A percentile compares a stretch with the other conserved stretches of the same genome.
These are phyloP conservation scores for Myotis findleyi DNA, from an alignment of 2,797 vertebrate species.

Conservation along the genomic window DNA sequence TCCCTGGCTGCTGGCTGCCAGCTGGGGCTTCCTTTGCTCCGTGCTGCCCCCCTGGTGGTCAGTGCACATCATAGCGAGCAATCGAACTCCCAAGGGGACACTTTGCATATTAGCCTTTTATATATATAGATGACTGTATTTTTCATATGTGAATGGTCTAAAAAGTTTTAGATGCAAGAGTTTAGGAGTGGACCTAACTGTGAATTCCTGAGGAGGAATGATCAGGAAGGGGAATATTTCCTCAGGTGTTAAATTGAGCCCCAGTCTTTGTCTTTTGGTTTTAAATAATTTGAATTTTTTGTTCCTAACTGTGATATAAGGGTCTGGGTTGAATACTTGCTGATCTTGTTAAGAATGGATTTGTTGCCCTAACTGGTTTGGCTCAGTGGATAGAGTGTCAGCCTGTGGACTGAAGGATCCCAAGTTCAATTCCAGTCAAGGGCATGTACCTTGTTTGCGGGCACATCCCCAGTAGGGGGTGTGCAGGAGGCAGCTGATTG, in stretches of 20 bases:
- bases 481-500: too few species aligned
- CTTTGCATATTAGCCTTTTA: too few species aligned
- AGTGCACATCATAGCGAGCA: too few species aligned
- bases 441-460: too few species aligned
- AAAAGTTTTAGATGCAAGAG: not conserved
- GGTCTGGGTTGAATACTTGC: not conserved
- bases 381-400: too few species aligned
- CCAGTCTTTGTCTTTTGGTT: not conserved
- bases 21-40: too few species aligned
- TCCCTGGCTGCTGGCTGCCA: too few species aligned
- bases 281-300: not conserved
- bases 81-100: too few species aligned
- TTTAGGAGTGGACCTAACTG: slow-evolving; percentile 9
- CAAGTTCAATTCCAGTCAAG: too few species aligned
- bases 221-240: not conserved
- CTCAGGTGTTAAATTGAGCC: not conserved
- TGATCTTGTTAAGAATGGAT: not conserved
- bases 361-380: not conserved
- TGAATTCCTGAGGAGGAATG: not conserved
- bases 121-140: not conserved
- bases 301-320: not conserved
- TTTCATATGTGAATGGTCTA: not conserved
- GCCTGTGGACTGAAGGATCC: too few species aligned
- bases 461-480: too few species aligned
- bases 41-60: too few species aligned